A percentile compares a stretch with the other conserved stretches of the same genome.
These are phyloP conservation scores for rabbit (Oryctolagus cuniculus) DNA, from an alignment of 2,113 vertebrate species.

Conservation along the genomic window mOryCun1.1 NC_091434.1:132068001-132068500, in stretches of 20 bases:
- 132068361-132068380: not conserved
- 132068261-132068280: not conserved
- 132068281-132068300: not conserved
- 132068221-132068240: not conserved
- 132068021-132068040: not conserved
- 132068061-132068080: not conserved
- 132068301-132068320: not conserved
- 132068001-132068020: not conserved
- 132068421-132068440: not conserved
- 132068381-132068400: not conserved
- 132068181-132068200: not conserved
- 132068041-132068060: not conserved
- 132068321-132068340: not conserved
- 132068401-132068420: not conserved
- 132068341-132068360: not conserved
- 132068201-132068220: not conserved
- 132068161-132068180: not conserved
- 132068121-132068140: not conserved
- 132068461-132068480: not conserved
- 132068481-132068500: not conserved
- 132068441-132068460: not conserved
- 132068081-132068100: not conserved
- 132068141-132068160: not conserved
- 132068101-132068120: not conserved
- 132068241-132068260: not conserved